Base-by-base conservation (phyloP, 1,140 invertebrate genomes). In the Harlomillsia oculata region DNA sequence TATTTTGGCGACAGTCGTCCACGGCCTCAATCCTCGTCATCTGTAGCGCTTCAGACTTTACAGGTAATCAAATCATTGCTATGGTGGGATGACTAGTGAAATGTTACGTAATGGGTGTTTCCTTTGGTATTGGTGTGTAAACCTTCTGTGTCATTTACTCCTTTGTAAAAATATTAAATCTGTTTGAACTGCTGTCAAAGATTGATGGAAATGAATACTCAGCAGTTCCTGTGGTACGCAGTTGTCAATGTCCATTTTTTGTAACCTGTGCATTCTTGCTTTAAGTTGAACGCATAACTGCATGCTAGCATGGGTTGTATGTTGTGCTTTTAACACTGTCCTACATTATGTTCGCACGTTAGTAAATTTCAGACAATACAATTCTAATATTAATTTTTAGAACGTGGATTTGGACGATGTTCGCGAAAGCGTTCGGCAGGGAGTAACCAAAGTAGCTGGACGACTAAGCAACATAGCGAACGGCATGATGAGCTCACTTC, bases 361-460 rank as follows among this genome's bases (percentile, higher is more conserved):
- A n/a, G n/a, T n/a, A n/a, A n/a, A n/a, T n/a, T n/a, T n/a, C n/a
- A n/a, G n/a, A n/a, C n/a, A n/a, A 11, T 32, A 49, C 20, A 2
- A 4, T 32, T 34, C 2, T 2, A 25, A 9, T 32, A 32, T 52
- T 32, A 34, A n/a, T 32, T 56, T 69, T 26, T 69, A 76, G 71
- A 75, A 82, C 11, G 85, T 87, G 2, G 86, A 92, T 71, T 78
- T 98, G 43, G 88, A 95, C 61, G 94, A 97, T 69, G 90, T 99
- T 0, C 89, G 88, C 70, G 95, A 99, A 74, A 92, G 90, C 65
- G 91, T 99, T 6, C 82, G 84, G 64, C 87, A 94, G 72, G 94
- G 95, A 51, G 93, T 98, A 29, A 91, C 87, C 53, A 96, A 94
- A 77, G 93, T 98, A 54, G 94, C 95, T 28, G 93, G 89, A 5